Conservation (phyloP, 2,797 vertebrate genomes). For the Urosaurus nigricauda region DNA sequence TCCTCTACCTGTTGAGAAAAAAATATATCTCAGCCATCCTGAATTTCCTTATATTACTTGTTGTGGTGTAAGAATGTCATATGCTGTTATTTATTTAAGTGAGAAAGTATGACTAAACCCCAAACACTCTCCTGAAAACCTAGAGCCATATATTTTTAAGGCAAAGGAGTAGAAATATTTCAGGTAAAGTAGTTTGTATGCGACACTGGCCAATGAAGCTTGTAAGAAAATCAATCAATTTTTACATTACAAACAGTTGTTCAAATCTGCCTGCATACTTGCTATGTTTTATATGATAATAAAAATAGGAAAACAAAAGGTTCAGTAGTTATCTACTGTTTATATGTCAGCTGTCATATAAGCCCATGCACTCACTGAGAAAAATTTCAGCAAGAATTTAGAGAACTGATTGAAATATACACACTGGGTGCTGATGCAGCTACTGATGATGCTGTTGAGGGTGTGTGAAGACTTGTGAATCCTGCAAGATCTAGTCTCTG, state of each 20-base stretch:
- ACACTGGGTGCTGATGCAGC: not conserved
- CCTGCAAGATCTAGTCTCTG: no score
- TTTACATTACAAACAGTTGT: not conserved
- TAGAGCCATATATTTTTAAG: constrained; percentile 7
- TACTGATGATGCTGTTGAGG: not conserved
- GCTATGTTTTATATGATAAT: constrained; percentile 9
- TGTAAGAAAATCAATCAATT: constrained; percentile 8
- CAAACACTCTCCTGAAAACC: not conserved
- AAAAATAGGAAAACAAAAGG: constrained; percentile 14
- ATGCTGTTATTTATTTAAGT: constrained; percentile 16
- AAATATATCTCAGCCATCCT: not conserved
- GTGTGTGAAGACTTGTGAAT: no score
- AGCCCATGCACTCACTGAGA: not conserved
- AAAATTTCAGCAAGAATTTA: not conserved
- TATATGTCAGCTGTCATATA: constrained; percentile 9
- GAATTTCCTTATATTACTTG: constrained; percentile 7
- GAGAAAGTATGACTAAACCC: not conserved
- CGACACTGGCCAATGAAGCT: constrained; percentile 3
- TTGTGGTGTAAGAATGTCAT: not conserved
- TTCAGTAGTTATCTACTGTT: constrained; percentile 1
- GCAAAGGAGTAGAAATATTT: constrained; percentile 17
- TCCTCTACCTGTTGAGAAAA: not conserved
- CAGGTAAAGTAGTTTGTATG: not conserved
- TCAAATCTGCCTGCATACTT: not conserved
- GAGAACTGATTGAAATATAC: constrained; percentile 1